Evolutionary conservation across 2,797 vertebrate species (phyloP).

Genomic region (Hypotaenidia okinawae): DNA sequence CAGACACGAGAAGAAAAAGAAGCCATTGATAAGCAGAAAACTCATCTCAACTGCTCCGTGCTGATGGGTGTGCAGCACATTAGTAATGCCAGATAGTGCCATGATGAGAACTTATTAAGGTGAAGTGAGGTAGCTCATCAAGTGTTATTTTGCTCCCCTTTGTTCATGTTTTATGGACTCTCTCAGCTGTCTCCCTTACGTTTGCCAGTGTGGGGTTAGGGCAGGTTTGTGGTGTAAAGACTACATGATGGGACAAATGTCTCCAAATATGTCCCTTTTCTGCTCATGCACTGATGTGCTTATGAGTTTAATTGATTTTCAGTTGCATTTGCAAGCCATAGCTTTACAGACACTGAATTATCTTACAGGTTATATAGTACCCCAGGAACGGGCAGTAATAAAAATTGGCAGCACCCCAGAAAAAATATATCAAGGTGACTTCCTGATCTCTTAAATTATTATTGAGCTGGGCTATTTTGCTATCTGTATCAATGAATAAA

Average conservation of each 20-base stretch:
- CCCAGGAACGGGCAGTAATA: background rate
- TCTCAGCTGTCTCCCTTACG: background rate
- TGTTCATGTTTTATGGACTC: background rate
- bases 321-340: background rate
- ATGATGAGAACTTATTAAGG: conserved; percentile 35
- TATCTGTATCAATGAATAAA: background rate
- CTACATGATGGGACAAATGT: background rate
- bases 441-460: conserved; percentile 31
- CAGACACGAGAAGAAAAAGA: conserved; percentile 60
- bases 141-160: conserved; percentile 26
- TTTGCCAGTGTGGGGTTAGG: background rate
- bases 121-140: conserved; percentile 57
- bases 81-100: conserved; percentile 1
- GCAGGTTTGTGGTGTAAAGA: conserved; percentile 7
- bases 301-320: background rate
- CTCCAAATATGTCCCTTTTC: background rate
- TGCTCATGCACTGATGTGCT: accelerated
- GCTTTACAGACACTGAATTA: background rate
- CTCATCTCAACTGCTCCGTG: conserved; percentile 32
- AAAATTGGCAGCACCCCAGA: background rate
- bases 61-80: conserved; percentile 30
- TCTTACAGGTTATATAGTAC: background rate
- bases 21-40: conserved; percentile 69
- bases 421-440: background rate
- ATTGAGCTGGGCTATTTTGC: background rate